phyloP scores from a whole-genome alignment of 2,888 invertebrate species.

The Pheosia tremula region DNA sequence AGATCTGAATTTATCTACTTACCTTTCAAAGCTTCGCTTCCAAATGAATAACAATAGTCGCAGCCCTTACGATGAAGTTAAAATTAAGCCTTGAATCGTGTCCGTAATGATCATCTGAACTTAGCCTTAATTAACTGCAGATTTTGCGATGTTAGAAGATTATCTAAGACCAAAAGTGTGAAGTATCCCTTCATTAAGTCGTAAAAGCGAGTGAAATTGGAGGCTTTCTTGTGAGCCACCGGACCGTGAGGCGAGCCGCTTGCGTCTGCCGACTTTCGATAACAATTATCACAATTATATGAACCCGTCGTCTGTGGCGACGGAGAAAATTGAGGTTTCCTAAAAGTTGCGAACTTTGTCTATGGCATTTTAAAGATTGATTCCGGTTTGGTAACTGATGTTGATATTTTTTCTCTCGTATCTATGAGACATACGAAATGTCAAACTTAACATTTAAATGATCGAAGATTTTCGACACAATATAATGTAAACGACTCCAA shows the following conservation, averaged over 20 bases:
- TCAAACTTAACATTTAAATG: background rate
- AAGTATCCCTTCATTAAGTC: constrained; percentile 36
- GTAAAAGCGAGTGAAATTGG: constrained; percentile 27
- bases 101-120: background rate
- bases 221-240: constrained; percentile 25
- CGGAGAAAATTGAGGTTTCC: constrained; percentile 4
- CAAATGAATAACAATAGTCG: no score
- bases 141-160: background rate
- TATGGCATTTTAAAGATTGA: background rate
- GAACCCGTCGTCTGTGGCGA: constrained; percentile 7
- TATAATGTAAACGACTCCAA: no score
- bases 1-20: no score
- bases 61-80: no score
- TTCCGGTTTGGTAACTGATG: background rate
- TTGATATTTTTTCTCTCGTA: background rate
- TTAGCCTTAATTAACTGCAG: background rate
- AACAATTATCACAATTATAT: constrained; percentile 31
- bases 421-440: background rate
- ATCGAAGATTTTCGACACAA: no score
- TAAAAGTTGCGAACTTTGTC: background rate
- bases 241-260: constrained; percentile 20
- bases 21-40: no score
- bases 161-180: background rate
- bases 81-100: no score
- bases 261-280: constrained; percentile 36